Percentiles rank a stretch among this genome's conserved stretches.
Conservation (phyloP, 1,140 invertebrate species). For the Calosoma granatense region DNA sequence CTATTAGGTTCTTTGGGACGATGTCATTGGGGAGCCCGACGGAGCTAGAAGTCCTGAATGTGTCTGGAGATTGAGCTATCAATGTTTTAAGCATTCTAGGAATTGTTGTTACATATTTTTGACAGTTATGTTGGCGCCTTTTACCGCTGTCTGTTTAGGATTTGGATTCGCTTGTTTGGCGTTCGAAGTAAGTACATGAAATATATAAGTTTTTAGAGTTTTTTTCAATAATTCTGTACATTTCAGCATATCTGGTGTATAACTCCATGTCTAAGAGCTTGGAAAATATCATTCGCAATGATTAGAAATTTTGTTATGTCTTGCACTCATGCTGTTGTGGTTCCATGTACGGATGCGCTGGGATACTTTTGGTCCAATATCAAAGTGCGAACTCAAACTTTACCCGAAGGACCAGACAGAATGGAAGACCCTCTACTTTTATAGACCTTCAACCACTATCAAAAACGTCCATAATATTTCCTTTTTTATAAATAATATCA, state of each 20-base stretch:
- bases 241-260: conserved; percentile 65
- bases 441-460: too few species aligned
- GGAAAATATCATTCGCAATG: conserved; percentile 56
- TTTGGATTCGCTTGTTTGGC: conserved; percentile 63
- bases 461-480: too few species aligned
- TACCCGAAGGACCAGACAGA: conserved; percentile 33
- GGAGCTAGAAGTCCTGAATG: conserved; percentile 61
- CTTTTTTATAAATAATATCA: too few species aligned
- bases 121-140: conserved; percentile 53
- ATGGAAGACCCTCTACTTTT: conserved; percentile 39
- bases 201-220: too few species aligned
- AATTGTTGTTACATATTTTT: conserved; percentile 60
- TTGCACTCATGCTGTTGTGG: conserved; percentile 48
- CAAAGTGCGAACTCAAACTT: conserved; percentile 43
- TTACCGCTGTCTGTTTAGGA: conserved; percentile 56
- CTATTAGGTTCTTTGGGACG: conserved; percentile 60
- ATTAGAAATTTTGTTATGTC: conserved; percentile 44
- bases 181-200: conserved; percentile 53
- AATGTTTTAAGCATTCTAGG: conserved; percentile 56
- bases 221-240: conserved; percentile 15
- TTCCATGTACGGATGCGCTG: conserved; percentile 48
- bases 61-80: conserved; percentile 59
- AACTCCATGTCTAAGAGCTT: conserved; percentile 50
- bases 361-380: conserved; percentile 56
- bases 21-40: conserved; percentile 68